phyloP scores from a whole-genome alignment of 2,888 invertebrate species.

The Archips crataeganus region DNA sequence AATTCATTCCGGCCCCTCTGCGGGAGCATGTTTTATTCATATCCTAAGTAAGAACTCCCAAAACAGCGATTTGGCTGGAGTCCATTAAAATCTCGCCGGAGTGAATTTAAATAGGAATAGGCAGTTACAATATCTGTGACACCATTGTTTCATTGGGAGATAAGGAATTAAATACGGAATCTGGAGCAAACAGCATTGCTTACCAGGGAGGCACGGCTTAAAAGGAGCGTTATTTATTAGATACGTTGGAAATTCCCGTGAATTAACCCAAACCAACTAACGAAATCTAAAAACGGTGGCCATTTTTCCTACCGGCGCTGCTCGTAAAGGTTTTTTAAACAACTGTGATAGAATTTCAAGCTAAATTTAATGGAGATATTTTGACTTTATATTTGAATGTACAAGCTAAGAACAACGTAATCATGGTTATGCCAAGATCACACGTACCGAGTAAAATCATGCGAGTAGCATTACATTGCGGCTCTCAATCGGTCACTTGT shows the following conservation, averaged over 20 bases:
- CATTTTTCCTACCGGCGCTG: neutral
- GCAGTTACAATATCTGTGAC: constrained; percentile 48
- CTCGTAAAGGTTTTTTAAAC: neutral
- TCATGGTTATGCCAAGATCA: too few relatives aligned
- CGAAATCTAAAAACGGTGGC: neutral
- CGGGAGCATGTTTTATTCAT: constrained; percentile 76
- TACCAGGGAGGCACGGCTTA: neutral
- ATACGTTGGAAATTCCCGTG: neutral
- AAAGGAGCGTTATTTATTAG: neutral
- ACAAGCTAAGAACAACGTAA: too few relatives aligned
- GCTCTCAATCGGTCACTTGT: too few relatives aligned
- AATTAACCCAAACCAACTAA: neutral
- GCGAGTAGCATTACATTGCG: too few relatives aligned
- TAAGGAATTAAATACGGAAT: constrained; percentile 27
- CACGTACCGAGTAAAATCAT: too few relatives aligned
- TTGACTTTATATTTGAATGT: too few relatives aligned
- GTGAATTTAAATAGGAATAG: constrained; percentile 66
- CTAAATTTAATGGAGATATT: neutral
- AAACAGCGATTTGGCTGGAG: constrained; percentile 68
- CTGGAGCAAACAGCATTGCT: constrained; percentile 3
- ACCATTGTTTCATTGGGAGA: constrained; percentile 32
- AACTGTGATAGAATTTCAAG: neutral
- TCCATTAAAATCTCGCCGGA: constrained; percentile 51
- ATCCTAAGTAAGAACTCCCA: constrained; percentile 67
- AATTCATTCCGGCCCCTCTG: constrained; percentile 44